Conservation (phyloP, 2,888 invertebrate species). For the Monopis laevigella region DNA sequence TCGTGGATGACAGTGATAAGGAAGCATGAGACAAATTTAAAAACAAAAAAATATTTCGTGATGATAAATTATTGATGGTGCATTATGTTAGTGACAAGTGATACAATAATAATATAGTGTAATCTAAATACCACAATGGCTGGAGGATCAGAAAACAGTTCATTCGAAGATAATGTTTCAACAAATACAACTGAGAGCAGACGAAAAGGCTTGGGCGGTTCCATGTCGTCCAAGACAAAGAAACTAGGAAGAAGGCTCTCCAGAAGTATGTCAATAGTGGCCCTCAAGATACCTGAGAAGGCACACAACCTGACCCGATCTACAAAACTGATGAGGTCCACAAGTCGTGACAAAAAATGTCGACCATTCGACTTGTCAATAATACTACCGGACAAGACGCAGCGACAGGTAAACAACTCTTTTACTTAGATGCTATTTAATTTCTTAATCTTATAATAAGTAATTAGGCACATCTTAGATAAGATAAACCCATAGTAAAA, state of each 20-base stretch:
- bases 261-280: constrained; percentile 65
- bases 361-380: constrained; percentile 69
- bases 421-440: no score
- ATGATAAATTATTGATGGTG: no score
- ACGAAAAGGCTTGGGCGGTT: constrained; percentile 53
- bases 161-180: constrained; percentile 33
- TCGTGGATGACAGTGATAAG: no score
- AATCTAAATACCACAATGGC: constrained; percentile 40
- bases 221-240: constrained; percentile 57
- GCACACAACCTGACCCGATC: constrained; percentile 70
- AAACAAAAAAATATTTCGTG: no score
- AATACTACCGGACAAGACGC: constrained; percentile 72
- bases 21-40: no score
- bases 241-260: constrained; percentile 62
- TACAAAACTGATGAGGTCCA: constrained; percentile 66
- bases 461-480: no score
- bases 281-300: constrained; percentile 64
- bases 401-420: constrained; percentile 72
- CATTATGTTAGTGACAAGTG: neutral
- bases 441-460: no score
- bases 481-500: no score
- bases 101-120: neutral
- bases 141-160: constrained; percentile 47
- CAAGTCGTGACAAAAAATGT: constrained; percentile 66
- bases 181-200: constrained; percentile 27